phyloP scores from a whole-genome alignment of 92 coral and sea anemone species.

The Umimayanthus kanabou region DNA sequence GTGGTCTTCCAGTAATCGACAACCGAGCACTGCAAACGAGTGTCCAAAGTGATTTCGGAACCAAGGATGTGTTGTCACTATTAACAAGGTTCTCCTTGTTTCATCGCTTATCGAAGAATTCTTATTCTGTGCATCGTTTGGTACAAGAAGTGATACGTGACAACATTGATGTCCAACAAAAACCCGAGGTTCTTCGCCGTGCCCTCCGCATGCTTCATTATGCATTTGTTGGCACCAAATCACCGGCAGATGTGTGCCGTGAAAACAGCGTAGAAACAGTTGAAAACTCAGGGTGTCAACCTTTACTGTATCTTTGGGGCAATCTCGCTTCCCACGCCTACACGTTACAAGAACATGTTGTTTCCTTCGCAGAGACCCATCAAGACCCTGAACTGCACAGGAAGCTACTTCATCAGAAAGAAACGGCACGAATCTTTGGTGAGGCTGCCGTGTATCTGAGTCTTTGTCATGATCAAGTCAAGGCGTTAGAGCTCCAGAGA shows the following conservation, averaged over 20 bases:
- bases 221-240: slow-evolving; percentile 59
- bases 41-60: slow-evolving; percentile 42
- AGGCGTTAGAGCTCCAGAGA: slow-evolving; percentile 64
- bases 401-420: slow-evolving; percentile 49
- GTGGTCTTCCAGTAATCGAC: slow-evolving; percentile 57
- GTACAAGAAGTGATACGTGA: slow-evolving; percentile 88
- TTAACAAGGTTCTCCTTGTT: slow-evolving; percentile 84
- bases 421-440: slow-evolving; percentile 54
- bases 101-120: slow-evolving; percentile 56
- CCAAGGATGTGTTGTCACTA: slow-evolving; percentile 58
- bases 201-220: slow-evolving; percentile 65
- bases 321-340: slow-evolving; percentile 65
- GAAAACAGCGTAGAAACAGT: slow-evolving; percentile 35
- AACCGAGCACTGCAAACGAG: slow-evolving; percentile 36
- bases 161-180: slow-evolving; percentile 35
- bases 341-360: slow-evolving; percentile 61
- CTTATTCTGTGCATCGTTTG: slow-evolving; percentile 80
- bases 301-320: slow-evolving; percentile 67
- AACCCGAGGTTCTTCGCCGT: slow-evolving; percentile 48
- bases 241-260: slow-evolving; percentile 54
- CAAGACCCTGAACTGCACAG: neutral
- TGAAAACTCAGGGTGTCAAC: slow-evolving; percentile 48
- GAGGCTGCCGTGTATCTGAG: slow-evolving; percentile 71
- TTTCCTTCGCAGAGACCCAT: slow-evolving; percentile 19
- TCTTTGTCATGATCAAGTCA: slow-evolving; percentile 64